These are phyloP conservation scores for Papilio gigon DNA, from an alignment of 2,888 invertebrate genomes.

Conservation along the genomic window DNA sequence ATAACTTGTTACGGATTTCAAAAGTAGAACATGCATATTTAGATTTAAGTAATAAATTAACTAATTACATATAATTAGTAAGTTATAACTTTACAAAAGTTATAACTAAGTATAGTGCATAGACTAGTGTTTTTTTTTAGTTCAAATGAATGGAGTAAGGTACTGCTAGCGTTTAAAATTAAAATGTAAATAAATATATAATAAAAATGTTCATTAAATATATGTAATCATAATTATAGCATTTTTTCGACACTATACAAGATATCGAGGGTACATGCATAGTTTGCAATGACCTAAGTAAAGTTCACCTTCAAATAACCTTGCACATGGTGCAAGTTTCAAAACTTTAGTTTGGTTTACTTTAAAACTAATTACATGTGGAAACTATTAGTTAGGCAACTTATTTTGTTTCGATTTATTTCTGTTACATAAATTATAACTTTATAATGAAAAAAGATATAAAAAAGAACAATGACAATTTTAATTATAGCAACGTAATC, in stretches of 20 bases:
- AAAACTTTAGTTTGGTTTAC: not conserved
- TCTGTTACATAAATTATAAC: not conserved
- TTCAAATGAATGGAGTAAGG: too few species aligned
- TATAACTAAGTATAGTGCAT: too few species aligned
- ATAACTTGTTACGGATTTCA: not conserved
- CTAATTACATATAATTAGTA: not conserved
- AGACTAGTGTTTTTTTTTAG: too few species aligned
- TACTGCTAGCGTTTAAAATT: too few species aligned
- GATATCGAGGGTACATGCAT: not conserved
- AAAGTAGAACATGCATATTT: constrained; percentile 14
- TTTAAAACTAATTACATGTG: not conserved
- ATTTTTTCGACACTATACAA: not conserved
- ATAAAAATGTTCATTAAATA: not conserved
- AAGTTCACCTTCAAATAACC: constrained; percentile 42
- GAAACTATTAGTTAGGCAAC: not conserved
- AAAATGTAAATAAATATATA: too few species aligned
- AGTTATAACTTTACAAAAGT: too few species aligned
- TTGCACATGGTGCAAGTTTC: constrained; percentile 8
- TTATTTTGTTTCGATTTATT: not conserved
- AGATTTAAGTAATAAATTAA: not conserved
- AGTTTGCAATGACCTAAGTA: constrained; percentile 23
- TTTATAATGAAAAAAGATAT: not conserved
- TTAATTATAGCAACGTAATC: not conserved
- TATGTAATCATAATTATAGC: not conserved
- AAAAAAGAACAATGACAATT: not conserved